Percentiles rank a stretch among this genome's conserved stretches.
Evolutionary conservation across 2,113 vertebrate species (phyloP).

Genomic region (Dasyurus viverrinus): DNA sequence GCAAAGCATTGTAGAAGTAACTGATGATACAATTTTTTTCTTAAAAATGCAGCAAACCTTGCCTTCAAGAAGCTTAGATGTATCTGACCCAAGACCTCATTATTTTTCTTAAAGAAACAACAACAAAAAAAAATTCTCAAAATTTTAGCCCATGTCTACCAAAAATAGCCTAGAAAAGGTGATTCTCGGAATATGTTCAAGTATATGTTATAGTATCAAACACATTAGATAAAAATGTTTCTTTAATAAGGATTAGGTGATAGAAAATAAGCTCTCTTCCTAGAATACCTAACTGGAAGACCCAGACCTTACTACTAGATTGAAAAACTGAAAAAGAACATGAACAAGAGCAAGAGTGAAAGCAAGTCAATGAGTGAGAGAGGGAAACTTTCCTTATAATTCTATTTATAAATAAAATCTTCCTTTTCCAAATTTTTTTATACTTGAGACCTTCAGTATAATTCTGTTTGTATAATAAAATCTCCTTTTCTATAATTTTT

Average conservation of each 20-base stretch:
- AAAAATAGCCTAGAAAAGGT: neutral
- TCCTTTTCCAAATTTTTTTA: neutral
- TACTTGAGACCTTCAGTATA: neutral
- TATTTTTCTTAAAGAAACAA: neutral
- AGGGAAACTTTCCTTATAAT: neutral
- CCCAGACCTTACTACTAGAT: neutral
- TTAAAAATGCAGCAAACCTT: neutral
- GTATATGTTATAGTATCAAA: neutral
- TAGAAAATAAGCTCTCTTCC: constrained; percentile 6
- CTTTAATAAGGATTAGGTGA: neutral
- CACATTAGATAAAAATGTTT: constrained; percentile 13
- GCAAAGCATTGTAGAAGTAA: neutral
- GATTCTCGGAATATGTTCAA: neutral
- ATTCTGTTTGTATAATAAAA: neutral
- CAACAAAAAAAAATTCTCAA: neutral
- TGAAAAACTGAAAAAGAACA: neutral
- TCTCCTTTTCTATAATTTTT: neutral
- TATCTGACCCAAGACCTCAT: neutral
- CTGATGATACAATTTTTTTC: neutral
- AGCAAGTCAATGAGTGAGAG: neutral
- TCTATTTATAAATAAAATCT: neutral
- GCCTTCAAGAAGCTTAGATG: neutral
- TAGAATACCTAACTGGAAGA: neutral
- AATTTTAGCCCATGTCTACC: neutral
- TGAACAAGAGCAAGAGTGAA: too few species aligned